Base-by-base conservation (phyloP, 1,140 invertebrate species). In the Dermatophagoides farinae region DNA sequence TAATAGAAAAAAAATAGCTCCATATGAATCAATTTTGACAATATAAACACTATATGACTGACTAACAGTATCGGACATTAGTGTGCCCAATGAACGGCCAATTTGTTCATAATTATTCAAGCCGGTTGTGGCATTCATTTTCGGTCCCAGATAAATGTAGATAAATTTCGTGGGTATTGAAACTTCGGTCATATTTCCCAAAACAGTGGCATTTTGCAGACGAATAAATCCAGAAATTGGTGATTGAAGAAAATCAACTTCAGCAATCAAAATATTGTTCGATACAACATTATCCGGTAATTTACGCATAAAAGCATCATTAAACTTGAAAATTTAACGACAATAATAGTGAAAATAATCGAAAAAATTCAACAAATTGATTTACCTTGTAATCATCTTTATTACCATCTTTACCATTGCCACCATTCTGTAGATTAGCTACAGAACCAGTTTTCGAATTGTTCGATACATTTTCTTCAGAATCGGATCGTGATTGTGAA, bases 161-260 rank as follows among this genome's bases (percentile, higher is more conserved):
- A 98, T 77, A 70, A 97, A 97, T 68, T 88, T 79, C 2, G 91
- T 95, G 22, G 92, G 93, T 41, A 97, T 87, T 40, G 92, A 90
- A 50, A 96, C 90, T 77, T 97, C 93, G 12, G 91, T 97, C 31
- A 97, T 73, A 71, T 97, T 88, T 4, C 89, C 91, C 72, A 98
- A 80, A 61, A 87, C 79, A n/a, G 80, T 78, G 9, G 88, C 85
- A 64, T 88, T 81, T 68, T 82, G 85, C 14, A 99, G 77, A 51
- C 95, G 79, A 57, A 97, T 82, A 71, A 98, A 97, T 12, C 86
- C 91, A 60, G 87, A 87, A 50, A 97, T 71, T 0, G 87, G 82
- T 69, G 88, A 85, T 57, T 88, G 82, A 23, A 99, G 77, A 71
- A 96, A 96, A 71, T 97, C 90, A 6, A 97, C 86, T 76, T 97